Base-by-base conservation (phyloP, 1,140 invertebrate genomes). In the Acromyrmex charruanus region DNA sequence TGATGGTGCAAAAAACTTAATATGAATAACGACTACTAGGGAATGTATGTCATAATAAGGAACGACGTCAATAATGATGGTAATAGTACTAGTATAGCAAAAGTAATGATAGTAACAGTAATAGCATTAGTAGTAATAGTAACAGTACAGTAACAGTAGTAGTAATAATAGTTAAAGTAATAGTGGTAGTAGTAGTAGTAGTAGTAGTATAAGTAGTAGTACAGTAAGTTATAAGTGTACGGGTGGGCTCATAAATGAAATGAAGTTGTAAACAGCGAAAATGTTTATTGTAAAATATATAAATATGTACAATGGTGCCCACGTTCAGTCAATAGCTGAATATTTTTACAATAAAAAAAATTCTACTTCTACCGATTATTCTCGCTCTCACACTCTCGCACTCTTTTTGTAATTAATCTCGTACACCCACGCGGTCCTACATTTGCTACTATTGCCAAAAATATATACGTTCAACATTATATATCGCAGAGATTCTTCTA, bases 241-340 rank as follows among this genome's bases (percentile, higher is more conserved):
- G 93, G 92, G 92, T 89, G 88, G 92, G 90, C 89, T 93, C 71
- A 74, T 94, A 95, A 95, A 95, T 95, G 94, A 95, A 95, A 94
- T 95, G 94, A 93, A 94, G 92, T 95, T 94, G 91, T 94, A 90
- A 95, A 95, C 93, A 95, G 94, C 93, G 93, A 93, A 95, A 93
- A 93, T 95, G 93, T 95, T 95, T 95, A 95, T 95, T 95, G 93
- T 92, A 95, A 95, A 94, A 94, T 94, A 93, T 93, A 93, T 92
- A 91, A 88, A 90, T 89, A 90, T 90, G 92, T 95, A 95, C 94
- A 95, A 94, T 92, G 94, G 94, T 95, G 94, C 92, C 94, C 94
- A 94, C 93, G 91, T 95, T 89, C 87, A 93, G 88, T 90, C 75
- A 88, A 94, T 94, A 95, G 94, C 94, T 94, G 95, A 95, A 94